phyloP scores from a whole-genome alignment of 2,888 invertebrate species.

The Harpalus rubripes region DNA sequence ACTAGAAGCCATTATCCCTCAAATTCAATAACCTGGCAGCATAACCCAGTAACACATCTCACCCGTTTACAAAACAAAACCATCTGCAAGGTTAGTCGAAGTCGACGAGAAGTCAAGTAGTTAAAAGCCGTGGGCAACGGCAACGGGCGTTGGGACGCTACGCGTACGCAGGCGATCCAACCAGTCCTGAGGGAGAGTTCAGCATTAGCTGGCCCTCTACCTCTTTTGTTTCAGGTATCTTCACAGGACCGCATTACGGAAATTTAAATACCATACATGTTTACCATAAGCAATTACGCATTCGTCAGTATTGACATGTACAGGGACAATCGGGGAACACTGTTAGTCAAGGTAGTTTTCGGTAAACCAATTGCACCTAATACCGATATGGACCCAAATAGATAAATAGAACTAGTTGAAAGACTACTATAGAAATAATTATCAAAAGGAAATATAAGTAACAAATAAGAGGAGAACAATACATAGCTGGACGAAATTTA shows the following conservation, averaged over 20 bases:
- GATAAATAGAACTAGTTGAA: no score
- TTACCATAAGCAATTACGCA: background rate
- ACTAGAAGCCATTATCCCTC: slow-evolving; percentile 40
- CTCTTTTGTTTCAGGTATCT: slow-evolving; percentile 24
- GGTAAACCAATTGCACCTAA: no score
- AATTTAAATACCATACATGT: background rate
- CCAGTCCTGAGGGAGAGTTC: slow-evolving; percentile 72
- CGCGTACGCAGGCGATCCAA: slow-evolving; percentile 71
- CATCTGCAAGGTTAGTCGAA: slow-evolving; percentile 34
- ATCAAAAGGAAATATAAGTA: no score
- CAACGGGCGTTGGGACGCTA: slow-evolving; percentile 30
- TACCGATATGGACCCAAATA: no score
- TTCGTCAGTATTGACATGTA: background rate
- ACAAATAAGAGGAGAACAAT: no score
- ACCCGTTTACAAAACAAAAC: slow-evolving; percentile 41
- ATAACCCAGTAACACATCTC: slow-evolving; percentile 43
- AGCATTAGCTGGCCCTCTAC: slow-evolving; percentile 44
- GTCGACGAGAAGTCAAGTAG: slow-evolving; percentile 75
- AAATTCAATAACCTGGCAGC: slow-evolving; percentile 38
- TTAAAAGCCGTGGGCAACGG: slow-evolving; percentile 76
- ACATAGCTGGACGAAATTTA: no score
- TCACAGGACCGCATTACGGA: background rate
- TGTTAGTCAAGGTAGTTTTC: no score
- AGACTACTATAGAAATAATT: no score
- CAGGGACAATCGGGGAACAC: no score